Conservation (phyloP, 2,113 vertebrate genomes). For the cattle (Bos taurus) region ARS-UCD2.0 NC_037344.1:62200001-62200500, state of each 20-base stretch:
- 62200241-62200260: neutral
- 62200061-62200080: neutral
- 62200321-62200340: neutral
- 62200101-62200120: neutral
- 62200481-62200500: neutral
- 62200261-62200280: neutral
- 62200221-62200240: neutral
- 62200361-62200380: neutral
- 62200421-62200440: neutral
- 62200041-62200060: neutral
- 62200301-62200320: neutral
- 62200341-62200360: neutral
- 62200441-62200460: neutral
- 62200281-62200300: neutral
- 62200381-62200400: neutral
- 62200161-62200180: neutral
- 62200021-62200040: neutral
- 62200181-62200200: neutral
- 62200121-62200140: neutral
- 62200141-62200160: neutral
- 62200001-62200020: neutral
- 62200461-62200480: neutral
- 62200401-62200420: neutral
- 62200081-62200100: neutral
- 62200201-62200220: neutral